These are phyloP conservation scores for Disparrhopalites patrizii DNA, from an alignment of 2,888 invertebrate genomes.

Conservation along the genomic window DNA sequence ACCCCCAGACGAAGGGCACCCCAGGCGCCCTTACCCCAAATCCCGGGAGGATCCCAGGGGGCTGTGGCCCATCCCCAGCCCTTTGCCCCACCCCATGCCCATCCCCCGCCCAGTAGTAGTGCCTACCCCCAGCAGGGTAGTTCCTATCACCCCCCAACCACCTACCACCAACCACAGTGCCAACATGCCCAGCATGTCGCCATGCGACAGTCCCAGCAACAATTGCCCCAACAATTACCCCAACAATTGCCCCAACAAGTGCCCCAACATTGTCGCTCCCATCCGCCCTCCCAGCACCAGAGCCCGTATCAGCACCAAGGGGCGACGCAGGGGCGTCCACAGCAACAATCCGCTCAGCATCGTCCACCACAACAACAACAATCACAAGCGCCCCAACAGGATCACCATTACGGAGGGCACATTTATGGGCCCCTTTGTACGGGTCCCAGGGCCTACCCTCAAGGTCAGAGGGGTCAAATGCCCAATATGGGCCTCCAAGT, in stretches of 20 bases:
- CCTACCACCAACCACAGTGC: constrained; percentile 23
- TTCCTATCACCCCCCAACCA: neutral
- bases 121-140: too few relatives aligned
- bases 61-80: neutral
- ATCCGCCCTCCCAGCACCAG: constrained; percentile 5
- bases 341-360: constrained; percentile 25
- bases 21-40: neutral
- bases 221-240: constrained; percentile 18
- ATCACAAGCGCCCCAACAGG: constrained; percentile 30
- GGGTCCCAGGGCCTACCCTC: neutral
- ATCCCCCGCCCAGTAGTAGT: neutral
- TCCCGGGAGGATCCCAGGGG: neutral
- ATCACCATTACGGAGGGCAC: constrained; percentile 30
- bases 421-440: neutral
- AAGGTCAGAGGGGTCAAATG: neutral
- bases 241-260: constrained; percentile 19
- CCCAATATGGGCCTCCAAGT: neutral
- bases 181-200: constrained; percentile 24
- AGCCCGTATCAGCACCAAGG: constrained; percentile 31
- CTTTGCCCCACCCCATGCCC: neutral
- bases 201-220: constrained; percentile 23
- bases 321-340: constrained; percentile 21
- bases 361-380: constrained; percentile 15
- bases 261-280: constrained; percentile 22
- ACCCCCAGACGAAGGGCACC: constrained; percentile 7